Percentiles rank a stretch among this genome's conserved stretches.
phyloP scores from a whole-genome alignment of 2,797 vertebrate genomes.

The Catharus ustulatus region DNA sequence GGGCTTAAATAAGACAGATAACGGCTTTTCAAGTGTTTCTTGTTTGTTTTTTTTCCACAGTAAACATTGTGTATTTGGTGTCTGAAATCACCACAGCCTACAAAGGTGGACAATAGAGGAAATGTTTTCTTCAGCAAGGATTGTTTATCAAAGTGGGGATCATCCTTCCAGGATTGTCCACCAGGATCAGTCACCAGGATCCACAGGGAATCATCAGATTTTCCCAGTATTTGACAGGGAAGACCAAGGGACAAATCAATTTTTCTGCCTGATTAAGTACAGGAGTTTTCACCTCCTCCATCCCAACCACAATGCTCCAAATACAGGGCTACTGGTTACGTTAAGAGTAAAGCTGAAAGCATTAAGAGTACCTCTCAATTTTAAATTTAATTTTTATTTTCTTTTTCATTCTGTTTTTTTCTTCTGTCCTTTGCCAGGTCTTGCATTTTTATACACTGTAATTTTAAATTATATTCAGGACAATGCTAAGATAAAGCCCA shows the following conservation, averaged over 20 bases:
- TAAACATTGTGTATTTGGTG: not conserved
- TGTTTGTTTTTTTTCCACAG: rapidly evolving
- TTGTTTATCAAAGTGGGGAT: not conserved
- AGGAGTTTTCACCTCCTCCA: not conserved
- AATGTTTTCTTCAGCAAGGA: not conserved
- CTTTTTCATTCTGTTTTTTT: not conserved
- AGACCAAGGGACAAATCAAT: not conserved
- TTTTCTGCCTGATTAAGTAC: not conserved
- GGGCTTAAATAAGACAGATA: not conserved
- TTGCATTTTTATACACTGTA: not conserved
- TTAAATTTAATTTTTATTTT: not conserved
- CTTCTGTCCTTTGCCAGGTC: not conserved
- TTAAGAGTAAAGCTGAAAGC: not conserved
- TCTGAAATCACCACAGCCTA: not conserved
- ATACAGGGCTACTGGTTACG: not conserved
- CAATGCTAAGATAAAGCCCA: not conserved
- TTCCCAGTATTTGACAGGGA: not conserved
- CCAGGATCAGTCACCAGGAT: not conserved
- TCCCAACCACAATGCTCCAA: not conserved
- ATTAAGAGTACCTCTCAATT: not conserved
- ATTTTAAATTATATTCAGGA: not conserved
- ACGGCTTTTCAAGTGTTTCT: not conserved
- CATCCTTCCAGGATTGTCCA: not conserved
- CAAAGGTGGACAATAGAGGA: not conserved
- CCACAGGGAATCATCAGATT: not conserved